These are phyloP conservation scores for Otis tarda DNA, from an alignment of 2,113 vertebrate species.

Conservation along the genomic window DNA sequence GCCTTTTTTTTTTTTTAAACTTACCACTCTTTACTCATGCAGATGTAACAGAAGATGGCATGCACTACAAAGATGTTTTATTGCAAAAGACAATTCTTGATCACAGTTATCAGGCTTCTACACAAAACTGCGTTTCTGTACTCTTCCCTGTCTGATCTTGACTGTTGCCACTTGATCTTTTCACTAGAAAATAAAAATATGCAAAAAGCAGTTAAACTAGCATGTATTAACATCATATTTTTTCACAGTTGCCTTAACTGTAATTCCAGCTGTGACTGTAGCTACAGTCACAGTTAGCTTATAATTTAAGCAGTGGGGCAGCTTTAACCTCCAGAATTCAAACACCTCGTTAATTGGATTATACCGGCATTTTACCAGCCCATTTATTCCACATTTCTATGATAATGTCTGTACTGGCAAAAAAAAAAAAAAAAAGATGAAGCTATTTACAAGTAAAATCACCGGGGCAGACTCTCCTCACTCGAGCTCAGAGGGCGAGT, in stretches of 20 bases:
- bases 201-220: not conserved
- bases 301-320: fast-evolving
- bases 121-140: not conserved
- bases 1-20: not conserved
- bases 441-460: fast-evolving
- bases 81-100: not conserved
- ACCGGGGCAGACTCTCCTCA: fast-evolving
- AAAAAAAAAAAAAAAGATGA: not conserved
- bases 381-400: fast-evolving
- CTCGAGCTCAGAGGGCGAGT: fast-evolving
- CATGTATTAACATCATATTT: fast-evolving
- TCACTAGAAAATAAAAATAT: constrained; percentile 35
- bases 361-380: fast-evolving
- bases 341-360: not conserved
- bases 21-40: not conserved
- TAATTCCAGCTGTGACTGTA: too few relatives aligned
- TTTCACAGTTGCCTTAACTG: not conserved
- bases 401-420: fast-evolving
- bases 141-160: not conserved
- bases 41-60: not conserved
- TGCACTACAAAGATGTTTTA: fast-evolving
- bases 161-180: not conserved
- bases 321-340: not conserved
- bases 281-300: not conserved
- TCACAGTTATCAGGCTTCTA: not conserved